Conservation (phyloP, 1,140 invertebrate species). For the Nasonia vitripennis region DNA sequence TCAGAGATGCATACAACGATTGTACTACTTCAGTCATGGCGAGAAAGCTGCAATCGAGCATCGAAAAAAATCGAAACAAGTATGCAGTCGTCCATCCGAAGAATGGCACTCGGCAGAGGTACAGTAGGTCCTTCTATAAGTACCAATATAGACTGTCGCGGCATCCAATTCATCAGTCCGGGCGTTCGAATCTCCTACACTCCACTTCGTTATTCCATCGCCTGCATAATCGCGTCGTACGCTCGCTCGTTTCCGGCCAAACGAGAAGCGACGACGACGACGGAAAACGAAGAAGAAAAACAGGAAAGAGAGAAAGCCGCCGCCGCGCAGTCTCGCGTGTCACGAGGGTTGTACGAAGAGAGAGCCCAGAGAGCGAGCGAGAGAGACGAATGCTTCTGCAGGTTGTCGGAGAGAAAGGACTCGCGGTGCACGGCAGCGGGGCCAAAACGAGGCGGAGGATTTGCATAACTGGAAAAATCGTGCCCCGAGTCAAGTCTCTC, state of each 20-base stretch:
- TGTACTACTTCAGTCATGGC: too few relatives aligned
- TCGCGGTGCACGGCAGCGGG: neutral
- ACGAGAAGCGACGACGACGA: neutral
- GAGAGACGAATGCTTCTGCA: neutral
- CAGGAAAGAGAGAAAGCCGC: neutral
- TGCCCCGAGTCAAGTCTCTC: slow-evolving; percentile 20
- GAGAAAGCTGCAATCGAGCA: too few relatives aligned
- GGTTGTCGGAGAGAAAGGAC: slow-evolving; percentile 3
- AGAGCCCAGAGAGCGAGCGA: neutral
- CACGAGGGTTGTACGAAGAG: slow-evolving; percentile 1
- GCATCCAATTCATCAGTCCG: slow-evolving; percentile 39
- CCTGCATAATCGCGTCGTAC: slow-evolving; percentile 27
- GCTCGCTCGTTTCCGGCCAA: slow-evolving; percentile 7
- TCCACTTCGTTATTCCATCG: slow-evolving; percentile 49
- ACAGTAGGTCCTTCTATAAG: neutral
- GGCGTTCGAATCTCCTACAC: slow-evolving; percentile 13
- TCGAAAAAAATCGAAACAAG: too few relatives aligned
- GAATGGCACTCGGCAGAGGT: too few relatives aligned
- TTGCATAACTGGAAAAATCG: slow-evolving; percentile 46
- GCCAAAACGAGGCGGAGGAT: slow-evolving; percentile 23
- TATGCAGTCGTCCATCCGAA: too few relatives aligned
- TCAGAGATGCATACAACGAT: too few relatives aligned
- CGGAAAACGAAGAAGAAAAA: neutral
- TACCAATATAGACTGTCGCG: neutral
- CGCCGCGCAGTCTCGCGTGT: neutral